Conservation (phyloP, 2,797 vertebrate genomes). For the Semaprochilodus insignis region DNA sequence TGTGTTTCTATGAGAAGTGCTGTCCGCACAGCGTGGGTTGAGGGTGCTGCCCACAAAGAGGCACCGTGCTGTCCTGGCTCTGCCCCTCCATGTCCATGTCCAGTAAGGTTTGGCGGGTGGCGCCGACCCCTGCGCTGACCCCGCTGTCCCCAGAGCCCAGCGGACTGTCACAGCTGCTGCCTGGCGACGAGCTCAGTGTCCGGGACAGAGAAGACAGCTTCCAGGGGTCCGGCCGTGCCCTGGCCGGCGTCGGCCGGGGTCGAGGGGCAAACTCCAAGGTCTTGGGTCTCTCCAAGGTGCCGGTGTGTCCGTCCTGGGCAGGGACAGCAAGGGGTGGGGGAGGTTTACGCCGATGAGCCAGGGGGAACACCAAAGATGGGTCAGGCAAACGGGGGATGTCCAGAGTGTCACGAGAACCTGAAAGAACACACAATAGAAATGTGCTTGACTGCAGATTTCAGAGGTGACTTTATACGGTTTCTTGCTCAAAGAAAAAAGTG, state of each 20-base stretch:
- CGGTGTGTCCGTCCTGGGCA: slow-evolving; percentile 55
- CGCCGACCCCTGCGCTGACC: slow-evolving; percentile 52
- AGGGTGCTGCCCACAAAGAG: slow-evolving; percentile 80
- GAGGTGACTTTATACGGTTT: too few relatives aligned
- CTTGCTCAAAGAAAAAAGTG: too few relatives aligned
- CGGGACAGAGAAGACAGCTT: slow-evolving; percentile 85
- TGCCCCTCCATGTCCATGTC: slow-evolving; percentile 93
- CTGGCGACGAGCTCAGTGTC: slow-evolving; percentile 84
- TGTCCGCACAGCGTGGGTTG: slow-evolving; percentile 72
- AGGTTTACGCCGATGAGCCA: slow-evolving; percentile 77
- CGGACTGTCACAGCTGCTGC: slow-evolving; percentile 84
- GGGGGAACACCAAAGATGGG: slow-evolving; percentile 76
- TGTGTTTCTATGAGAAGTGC: slow-evolving; percentile 70
- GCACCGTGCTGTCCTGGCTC: slow-evolving; percentile 84
- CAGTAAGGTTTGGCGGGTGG: slow-evolving; percentile 80
- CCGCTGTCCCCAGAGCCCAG: slow-evolving; percentile 75
- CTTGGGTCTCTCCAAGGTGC: slow-evolving; percentile 84
- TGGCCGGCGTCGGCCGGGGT: slow-evolving; percentile 82
- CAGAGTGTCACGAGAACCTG: slow-evolving; percentile 77
- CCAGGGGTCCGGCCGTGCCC: slow-evolving; percentile 85
- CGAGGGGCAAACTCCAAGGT: slow-evolving; percentile 88
- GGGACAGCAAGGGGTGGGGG: slow-evolving; percentile 62
- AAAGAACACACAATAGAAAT: not conserved
- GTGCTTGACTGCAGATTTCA: too few relatives aligned
- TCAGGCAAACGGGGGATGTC: slow-evolving; percentile 84